Conservation (phyloP, 2,888 invertebrate genomes). For the Globia sparganii region DNA sequence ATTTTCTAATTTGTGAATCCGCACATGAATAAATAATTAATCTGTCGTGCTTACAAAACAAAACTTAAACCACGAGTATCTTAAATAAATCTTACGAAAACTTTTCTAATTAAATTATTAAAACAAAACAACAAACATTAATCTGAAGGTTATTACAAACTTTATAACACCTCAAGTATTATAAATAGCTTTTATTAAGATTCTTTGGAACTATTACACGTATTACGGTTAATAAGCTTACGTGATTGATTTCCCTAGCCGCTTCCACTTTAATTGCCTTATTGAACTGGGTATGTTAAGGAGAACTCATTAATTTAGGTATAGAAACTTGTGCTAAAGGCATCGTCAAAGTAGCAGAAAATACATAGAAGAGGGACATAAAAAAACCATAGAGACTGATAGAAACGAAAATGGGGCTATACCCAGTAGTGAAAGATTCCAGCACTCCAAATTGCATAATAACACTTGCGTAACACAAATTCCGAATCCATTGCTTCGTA, state of each 20-base stretch:
- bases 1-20: background rate
- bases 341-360: background rate
- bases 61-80: background rate
- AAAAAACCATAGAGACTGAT: background rate
- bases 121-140: constrained; percentile 13
- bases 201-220: background rate
- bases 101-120: constrained; percentile 14
- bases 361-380: background rate
- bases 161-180: background rate
- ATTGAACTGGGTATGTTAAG: background rate
- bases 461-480: background rate
- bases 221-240: background rate
- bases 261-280: background rate
- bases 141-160: background rate
- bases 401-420: background rate
- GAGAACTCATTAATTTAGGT: background rate
- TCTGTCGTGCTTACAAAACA: background rate
- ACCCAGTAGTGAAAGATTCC: background rate
- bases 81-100: background rate
- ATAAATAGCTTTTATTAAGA: background rate
- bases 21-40: background rate
- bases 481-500: background rate
- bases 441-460: background rate
- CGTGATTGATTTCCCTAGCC: background rate
- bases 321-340: background rate